Conservation (phyloP, 2,888 invertebrate species). For the Sarcophaga variegata region DNA sequence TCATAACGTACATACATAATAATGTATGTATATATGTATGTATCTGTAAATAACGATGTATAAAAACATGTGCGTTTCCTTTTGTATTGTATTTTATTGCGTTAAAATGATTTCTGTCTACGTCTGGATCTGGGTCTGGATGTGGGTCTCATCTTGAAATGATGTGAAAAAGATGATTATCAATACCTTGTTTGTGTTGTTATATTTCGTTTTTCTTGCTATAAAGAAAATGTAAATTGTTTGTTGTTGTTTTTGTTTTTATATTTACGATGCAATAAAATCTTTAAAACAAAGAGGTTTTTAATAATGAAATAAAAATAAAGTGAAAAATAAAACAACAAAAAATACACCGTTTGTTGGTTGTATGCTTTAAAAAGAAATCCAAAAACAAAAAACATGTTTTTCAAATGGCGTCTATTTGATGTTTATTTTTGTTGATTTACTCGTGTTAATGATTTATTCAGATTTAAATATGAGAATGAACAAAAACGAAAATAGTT, state of each 20-base stretch:
- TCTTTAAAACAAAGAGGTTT: not conserved
- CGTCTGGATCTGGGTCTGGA: not conserved
- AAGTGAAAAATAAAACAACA: not conserved
- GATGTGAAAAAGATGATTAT: constrained; percentile 62
- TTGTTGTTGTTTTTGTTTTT: not conserved
- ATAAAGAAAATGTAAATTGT: constrained; percentile 32
- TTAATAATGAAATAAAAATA: not conserved
- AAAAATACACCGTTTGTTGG: no score
- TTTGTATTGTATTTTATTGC: not conserved
- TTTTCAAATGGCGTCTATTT: no score
- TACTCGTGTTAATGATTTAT: no score
- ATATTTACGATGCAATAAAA: constrained; percentile 44
- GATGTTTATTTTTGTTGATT: no score
- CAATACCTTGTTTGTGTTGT: not conserved
- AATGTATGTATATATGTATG: no score
- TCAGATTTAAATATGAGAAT: not conserved
- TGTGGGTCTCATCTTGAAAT: constrained; percentile 15
- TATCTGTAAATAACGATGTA: no score
- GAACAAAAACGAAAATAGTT: not conserved
- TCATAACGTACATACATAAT: not conserved
- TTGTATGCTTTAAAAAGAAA: no score
- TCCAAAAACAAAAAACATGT: no score
- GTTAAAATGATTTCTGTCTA: not conserved
- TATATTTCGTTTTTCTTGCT: no score
- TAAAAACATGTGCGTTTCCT: not conserved